Evolutionary conservation across 2,797 vertebrate genomes (phyloP), one percentile per base, ranked within the genome.

Genomic region (Myotis vivesi): DNA sequence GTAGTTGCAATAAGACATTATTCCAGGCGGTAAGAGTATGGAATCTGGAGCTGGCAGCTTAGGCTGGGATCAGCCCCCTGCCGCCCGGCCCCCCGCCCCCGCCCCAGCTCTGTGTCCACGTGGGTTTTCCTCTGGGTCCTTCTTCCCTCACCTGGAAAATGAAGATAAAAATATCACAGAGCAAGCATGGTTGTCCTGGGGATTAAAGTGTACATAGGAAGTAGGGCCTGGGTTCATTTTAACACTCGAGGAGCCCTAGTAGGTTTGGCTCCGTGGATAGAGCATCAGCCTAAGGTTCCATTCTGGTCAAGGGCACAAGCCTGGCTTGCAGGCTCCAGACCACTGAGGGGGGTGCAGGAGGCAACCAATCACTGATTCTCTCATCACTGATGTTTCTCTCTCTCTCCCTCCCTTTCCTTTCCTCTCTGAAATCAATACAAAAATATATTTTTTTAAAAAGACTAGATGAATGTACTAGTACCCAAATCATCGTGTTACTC

Each of bases 31-130:
- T 62, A 13, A 6, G 23, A 44, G 11, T 41, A 1, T 20, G 19
- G 41, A 51, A 57, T 44, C 49, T 8, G 5, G 11, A 44, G 8
- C 33, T 4, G 16, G 57, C 20, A 33, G 41, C 8, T 17, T 41
- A 0, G 1, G 4, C 6, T 23, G 53, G 30, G 7, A 41, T 9
- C 41, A 41, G 41, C 44, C 44, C 9, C 44, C 10, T 2, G 0
- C 9, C 44, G 2, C 4, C 10, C 0, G 8, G 73, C n/a, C 28
- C 22, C 3, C 53, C 16, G 16, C 8, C 41, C 3, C 17, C 0
- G 10, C 84, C 28, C 28, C 22, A 2, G 1, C 10, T 36, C 25
- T 36, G 46, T 4, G 44, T 25, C 20, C 5, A 19, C 0, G 0
- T 15, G 6, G 13, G 19, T 30, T 76, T 84, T 28, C 30, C 41